Evolutionary conservation across 2,113 vertebrate species (phyloP).

Genomic region (Hymenochirus boettgeri): DNA sequence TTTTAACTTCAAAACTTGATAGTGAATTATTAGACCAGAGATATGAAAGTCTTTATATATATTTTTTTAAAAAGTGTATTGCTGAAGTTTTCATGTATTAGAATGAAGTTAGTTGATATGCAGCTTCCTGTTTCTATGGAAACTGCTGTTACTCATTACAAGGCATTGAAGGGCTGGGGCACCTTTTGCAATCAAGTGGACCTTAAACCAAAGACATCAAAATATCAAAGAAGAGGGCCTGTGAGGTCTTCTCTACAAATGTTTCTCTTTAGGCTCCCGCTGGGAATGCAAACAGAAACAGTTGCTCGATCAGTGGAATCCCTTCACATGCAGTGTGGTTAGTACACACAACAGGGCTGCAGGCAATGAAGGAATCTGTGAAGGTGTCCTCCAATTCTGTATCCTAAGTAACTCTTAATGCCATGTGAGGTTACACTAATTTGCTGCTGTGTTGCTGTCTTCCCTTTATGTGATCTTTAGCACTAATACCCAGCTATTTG

Average conservation of each 20-base stretch:
- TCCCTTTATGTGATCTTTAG: too few species aligned
- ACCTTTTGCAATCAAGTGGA: constrained; percentile 35
- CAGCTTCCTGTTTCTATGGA: constrained; percentile 31
- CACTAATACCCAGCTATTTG: too few species aligned
- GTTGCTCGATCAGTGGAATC: constrained; percentile 24
- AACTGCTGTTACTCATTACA: constrained; percentile 29
- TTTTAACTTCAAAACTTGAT: constrained; percentile 10
- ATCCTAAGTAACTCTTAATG: constrained; percentile 10
- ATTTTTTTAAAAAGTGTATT: constrained; percentile 4
- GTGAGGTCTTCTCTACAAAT: constrained; percentile 31
- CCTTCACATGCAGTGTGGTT: constrained; percentile 12
- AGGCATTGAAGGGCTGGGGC: constrained; percentile 16
- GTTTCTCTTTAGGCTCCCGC: constrained; percentile 34
- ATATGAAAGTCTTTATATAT: constrained; percentile 6
- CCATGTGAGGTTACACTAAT: neutral
- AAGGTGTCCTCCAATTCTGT: constrained; percentile 4
- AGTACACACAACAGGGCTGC: constrained; percentile 1
- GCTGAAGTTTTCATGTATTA: constrained; percentile 21
- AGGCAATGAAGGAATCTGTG: constrained; percentile 1
- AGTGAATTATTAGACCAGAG: constrained; percentile 12
- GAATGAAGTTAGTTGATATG: constrained; percentile 29
- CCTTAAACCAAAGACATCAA: constrained; percentile 34
- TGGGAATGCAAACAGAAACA: constrained; percentile 36
- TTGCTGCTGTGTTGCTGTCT: neutral
- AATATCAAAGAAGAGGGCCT: constrained; percentile 34